Evolutionary conservation across 2,888 invertebrate species (phyloP).

Genomic region (Drosophila kanekoi): DNA sequence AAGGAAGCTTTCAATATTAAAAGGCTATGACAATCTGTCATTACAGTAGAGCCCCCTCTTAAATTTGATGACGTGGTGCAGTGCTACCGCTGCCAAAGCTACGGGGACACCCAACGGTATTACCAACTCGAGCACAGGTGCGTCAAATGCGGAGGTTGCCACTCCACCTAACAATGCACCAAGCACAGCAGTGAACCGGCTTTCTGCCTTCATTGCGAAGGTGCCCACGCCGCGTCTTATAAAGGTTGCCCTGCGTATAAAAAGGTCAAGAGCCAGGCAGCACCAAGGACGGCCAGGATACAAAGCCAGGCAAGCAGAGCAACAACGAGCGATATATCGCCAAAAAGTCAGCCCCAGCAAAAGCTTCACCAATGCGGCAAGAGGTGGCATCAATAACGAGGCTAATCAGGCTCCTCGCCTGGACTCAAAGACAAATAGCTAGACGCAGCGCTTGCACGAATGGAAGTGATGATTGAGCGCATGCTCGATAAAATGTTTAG

Average conservation of each 20-base stretch:
- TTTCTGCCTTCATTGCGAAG: conserved; percentile 1
- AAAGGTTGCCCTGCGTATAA: too few species aligned
- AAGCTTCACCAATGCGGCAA: too few species aligned
- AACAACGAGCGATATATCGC: too few species aligned
- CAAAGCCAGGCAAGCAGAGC: too few species aligned
- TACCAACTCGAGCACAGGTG: not conserved
- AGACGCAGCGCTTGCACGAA: not conserved
- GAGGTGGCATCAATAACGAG: too few species aligned
- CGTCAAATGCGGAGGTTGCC: not conserved
- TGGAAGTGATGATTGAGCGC: not conserved
- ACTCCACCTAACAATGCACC: not conserved
- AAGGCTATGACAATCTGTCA: not conserved
- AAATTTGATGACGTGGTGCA: not conserved
- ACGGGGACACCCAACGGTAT: too few species aligned
- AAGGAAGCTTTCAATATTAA: not conserved
- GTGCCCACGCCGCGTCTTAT: too few species aligned
- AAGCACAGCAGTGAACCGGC: not conserved
- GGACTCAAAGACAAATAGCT: not conserved
- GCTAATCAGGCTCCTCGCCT: not conserved
- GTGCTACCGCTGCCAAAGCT: conserved; percentile 1
- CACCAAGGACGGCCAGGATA: too few species aligned
- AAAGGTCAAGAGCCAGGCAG: too few species aligned
- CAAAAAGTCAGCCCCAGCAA: too few species aligned
- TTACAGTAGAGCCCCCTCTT: not conserved
- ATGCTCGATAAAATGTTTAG: not conserved